Conservation (phyloP, 2,888 invertebrate genomes). For the Cetonia aurata region DNA sequence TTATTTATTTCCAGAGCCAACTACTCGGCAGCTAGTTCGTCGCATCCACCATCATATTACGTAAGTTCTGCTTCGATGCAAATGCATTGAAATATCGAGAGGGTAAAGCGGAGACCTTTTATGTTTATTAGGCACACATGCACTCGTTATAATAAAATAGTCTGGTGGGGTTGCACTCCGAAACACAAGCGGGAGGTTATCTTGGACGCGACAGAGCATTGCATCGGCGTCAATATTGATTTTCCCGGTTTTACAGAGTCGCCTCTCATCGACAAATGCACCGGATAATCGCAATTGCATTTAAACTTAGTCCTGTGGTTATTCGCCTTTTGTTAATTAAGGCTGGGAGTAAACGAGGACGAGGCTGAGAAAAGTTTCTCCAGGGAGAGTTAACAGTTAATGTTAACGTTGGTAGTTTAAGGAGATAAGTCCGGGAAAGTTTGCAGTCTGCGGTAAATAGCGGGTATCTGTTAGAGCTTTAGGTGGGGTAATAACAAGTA, state of each 20-base stretch:
- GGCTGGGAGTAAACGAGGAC: conserved; percentile 1
- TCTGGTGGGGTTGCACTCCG: background rate
- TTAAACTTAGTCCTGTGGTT: conserved; percentile 8
- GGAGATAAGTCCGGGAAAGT: conserved; percentile 25
- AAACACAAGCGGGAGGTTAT: background rate
- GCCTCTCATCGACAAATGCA: conserved; percentile 14
- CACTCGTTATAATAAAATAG: conserved; percentile 8
- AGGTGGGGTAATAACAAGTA: background rate
- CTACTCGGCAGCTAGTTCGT: no score
- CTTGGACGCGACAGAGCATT: background rate
- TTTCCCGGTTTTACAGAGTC: conserved; percentile 8
- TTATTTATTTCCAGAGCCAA: no score
- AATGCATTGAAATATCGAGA: no score
- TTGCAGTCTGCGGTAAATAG: conserved; percentile 15
- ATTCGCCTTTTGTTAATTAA: conserved; percentile 34
- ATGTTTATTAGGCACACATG: background rate
- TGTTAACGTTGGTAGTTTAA: conserved; percentile 31
- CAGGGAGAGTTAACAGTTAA: conserved; percentile 9
- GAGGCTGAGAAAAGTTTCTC: conserved; percentile 15
- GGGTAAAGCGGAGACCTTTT: conserved; percentile 1
- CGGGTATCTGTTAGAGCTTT: conserved; percentile 11
- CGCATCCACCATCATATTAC: no score
- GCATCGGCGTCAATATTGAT: conserved; percentile 10
- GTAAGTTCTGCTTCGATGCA: no score
- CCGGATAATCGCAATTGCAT: conserved; percentile 29